These are phyloP conservation scores for Habrosyne pyritoides DNA, from an alignment of 2,888 invertebrate genomes.

Conservation along the genomic window DNA sequence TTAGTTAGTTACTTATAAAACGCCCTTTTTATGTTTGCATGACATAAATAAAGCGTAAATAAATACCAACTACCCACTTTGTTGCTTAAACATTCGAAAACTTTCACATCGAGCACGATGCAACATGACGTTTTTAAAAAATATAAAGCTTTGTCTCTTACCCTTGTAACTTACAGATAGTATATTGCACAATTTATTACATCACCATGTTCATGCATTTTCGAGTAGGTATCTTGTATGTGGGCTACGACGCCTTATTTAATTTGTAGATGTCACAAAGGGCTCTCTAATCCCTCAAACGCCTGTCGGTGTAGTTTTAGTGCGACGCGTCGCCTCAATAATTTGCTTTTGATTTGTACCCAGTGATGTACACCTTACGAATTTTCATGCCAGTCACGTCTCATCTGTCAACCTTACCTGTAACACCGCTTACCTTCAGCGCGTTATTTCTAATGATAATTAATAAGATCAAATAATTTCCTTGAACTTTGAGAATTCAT, in stretches of 20 bases:
- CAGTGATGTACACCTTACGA: constrained; percentile 19
- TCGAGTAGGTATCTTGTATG: neutral
- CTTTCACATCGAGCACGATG: no score
- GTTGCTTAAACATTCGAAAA: no score
- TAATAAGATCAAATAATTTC: no score
- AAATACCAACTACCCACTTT: no score
- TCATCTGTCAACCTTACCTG: constrained; percentile 27
- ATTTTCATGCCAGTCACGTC: constrained; percentile 29
- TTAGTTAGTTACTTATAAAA: no score
- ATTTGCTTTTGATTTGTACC: constrained; percentile 19
- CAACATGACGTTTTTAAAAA: no score
- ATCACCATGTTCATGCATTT: neutral
- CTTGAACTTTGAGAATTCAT: no score
- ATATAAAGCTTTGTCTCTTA: no score
- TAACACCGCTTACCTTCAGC: neutral
- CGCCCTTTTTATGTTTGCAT: no score
- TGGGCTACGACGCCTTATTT: constrained; percentile 28
- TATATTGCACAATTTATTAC: neutral
- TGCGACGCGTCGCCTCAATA: constrained; percentile 20
- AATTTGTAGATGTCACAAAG: constrained; percentile 39
- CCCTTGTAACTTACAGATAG: neutral
- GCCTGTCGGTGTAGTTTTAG: constrained; percentile 30
- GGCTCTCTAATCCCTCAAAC: constrained; percentile 32
- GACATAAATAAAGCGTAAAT: no score
- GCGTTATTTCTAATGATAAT: neutral